Evolutionary conservation across 1,140 invertebrate genomes (phyloP).

Genomic region (Episyrphus balteatus): DNA sequence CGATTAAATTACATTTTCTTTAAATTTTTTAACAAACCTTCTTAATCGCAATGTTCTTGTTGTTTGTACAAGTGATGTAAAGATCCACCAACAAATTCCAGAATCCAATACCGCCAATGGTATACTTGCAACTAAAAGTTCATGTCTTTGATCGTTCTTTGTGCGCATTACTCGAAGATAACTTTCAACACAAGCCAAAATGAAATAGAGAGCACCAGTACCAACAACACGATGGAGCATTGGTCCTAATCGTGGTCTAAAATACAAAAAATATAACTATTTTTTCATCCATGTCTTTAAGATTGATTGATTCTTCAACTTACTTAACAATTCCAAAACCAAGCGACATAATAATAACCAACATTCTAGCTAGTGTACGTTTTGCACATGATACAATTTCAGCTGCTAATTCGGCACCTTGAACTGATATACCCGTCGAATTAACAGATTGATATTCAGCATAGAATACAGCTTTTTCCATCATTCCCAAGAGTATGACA

Average conservation of each 20-base stretch:
- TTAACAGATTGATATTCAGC: conserved; percentile 77
- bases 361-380: conserved; percentile 77
- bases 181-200: conserved; percentile 70
- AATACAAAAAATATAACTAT: conserved; percentile 8
- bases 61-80: conserved; percentile 78
- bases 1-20: background rate
- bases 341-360: conserved; percentile 86
- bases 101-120: conserved; percentile 61
- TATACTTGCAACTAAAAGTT: conserved; percentile 59
- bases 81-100: conserved; percentile 74
- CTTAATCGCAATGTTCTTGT: conserved; percentile 75
- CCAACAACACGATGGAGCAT: conserved; percentile 76
- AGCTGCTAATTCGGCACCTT: conserved; percentile 61
- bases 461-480: conserved; percentile 80
- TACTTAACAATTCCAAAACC: conserved; percentile 94
- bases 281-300: too few species aligned
- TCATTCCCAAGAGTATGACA: conserved; percentile 76
- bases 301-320: conserved; percentile 25
- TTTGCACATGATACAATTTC: conserved; percentile 78
- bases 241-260: conserved; percentile 71
- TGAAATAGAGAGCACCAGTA: conserved; percentile 70
- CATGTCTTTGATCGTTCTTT: conserved; percentile 52
- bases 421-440: conserved; percentile 55
- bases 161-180: conserved; percentile 63
- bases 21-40: conserved; percentile 36